Percentiles rank a stretch among this genome's conserved stretches.
Evolutionary conservation across 1,140 invertebrate genomes (phyloP).

Genomic region (Ostrea edulis): DNA sequence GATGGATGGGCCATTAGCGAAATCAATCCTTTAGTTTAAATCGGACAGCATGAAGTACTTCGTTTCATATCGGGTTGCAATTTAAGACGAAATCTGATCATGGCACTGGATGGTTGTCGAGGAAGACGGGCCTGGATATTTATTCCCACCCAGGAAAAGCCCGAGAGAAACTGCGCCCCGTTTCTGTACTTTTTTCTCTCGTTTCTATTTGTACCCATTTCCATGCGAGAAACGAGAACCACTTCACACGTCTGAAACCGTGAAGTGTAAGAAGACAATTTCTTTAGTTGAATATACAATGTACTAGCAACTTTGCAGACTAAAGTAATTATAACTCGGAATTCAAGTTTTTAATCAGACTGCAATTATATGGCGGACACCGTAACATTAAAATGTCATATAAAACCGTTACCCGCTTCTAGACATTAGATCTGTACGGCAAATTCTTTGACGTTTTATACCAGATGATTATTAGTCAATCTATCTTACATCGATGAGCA

Average conservation of each 20-base stretch:
- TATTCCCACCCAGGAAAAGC: neutral
- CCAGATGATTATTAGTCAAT: neutral
- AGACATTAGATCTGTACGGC: neutral
- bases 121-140: neutral
- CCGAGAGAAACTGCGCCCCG: neutral
- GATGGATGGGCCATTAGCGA: slow-evolving; percentile 26
- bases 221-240: neutral
- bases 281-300: too few relatives aligned
- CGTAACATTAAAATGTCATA: neutral
- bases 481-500: neutral
- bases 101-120: neutral
- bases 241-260: neutral
- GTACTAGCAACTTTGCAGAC: too few relatives aligned
- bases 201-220: neutral
- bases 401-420: neutral
- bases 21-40: slow-evolving; percentile 14
- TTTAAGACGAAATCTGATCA: neutral
- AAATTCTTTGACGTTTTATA: neutral
- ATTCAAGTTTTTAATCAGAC: too few relatives aligned
- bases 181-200: neutral
- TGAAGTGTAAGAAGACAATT: too few relatives aligned
- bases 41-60: slow-evolving; percentile 16
- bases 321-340: too few relatives aligned
- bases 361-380: too few relatives aligned
- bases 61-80: slow-evolving; percentile 13